phyloP scores from a whole-genome alignment of 2,113 vertebrate genomes.

The Paratilapia polleni region DNA sequence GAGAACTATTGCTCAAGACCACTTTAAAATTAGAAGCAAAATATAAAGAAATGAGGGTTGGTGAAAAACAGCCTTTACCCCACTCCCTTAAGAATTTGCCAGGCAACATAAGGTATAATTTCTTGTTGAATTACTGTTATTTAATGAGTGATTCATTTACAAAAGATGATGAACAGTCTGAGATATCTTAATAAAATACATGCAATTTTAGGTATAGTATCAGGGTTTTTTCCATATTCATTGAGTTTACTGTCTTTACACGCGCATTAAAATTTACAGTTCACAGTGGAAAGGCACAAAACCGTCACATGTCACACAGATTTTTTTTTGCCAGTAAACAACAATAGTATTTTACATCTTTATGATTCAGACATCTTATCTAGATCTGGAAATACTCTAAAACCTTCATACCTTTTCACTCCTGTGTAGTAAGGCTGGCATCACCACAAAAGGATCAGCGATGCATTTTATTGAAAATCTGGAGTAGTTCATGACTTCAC shows the following conservation, averaged over 20 bases:
- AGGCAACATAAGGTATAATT: too few relatives aligned
- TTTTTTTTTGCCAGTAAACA: too few relatives aligned
- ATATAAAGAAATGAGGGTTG: too few relatives aligned
- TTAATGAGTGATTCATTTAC: background rate
- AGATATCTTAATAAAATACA: background rate
- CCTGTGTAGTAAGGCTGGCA: background rate
- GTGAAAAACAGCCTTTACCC: too few relatives aligned
- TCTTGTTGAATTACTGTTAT: background rate
- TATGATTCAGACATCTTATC: background rate
- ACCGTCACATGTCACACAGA: too few relatives aligned
- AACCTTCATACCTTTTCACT: fast-evolving
- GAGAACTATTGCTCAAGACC: too few relatives aligned
- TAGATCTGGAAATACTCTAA: background rate
- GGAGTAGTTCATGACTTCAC: background rate
- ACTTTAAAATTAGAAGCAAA: too few relatives aligned
- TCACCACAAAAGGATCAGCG: background rate
- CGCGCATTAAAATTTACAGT: background rate
- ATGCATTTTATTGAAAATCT: background rate
- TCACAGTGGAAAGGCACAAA: background rate
- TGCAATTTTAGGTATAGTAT: background rate
- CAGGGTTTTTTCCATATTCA: background rate
- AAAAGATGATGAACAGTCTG: background rate
- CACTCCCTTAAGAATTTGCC: too few relatives aligned
- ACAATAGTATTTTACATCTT: background rate
- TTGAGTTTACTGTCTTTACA: background rate